Conservation (phyloP, 2,113 vertebrate genomes). For the Patagioenas fasciata region DNA sequence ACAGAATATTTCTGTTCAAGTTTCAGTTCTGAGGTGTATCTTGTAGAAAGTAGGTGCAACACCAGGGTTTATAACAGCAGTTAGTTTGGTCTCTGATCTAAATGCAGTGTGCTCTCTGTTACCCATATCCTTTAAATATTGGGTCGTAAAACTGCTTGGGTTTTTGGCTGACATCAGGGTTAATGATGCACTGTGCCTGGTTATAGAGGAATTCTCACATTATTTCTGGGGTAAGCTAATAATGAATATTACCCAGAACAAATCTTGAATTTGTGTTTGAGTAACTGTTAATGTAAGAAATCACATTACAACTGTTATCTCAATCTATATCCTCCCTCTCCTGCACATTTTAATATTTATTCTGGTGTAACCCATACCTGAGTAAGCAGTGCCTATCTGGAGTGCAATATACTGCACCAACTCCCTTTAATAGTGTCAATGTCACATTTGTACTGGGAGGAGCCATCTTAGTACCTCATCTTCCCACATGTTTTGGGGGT, state of each 20-base stretch:
- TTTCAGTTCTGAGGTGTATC: background rate
- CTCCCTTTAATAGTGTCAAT: background rate
- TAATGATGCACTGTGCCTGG: slow-evolving; percentile 27
- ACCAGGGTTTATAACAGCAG: background rate
- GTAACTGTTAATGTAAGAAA: slow-evolving; percentile 32
- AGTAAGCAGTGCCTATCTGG: background rate
- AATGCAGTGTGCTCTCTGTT: background rate
- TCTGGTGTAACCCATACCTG: background rate
- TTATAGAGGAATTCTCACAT: slow-evolving; percentile 48
- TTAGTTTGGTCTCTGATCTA: background rate
- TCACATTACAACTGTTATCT: background rate
- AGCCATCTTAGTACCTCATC: background rate
- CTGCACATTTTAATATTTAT: background rate
- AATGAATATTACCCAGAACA: slow-evolving; percentile 1
- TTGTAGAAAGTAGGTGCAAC: background rate
- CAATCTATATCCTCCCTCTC: background rate
- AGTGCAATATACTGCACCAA: background rate
- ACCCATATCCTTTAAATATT: slow-evolving; percentile 51
- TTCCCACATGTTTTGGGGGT: background rate
- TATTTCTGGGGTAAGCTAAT: slow-evolving; percentile 50
- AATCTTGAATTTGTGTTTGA: slow-evolving; percentile 12
- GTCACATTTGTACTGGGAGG: background rate
- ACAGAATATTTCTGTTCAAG: background rate
- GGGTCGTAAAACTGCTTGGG: background rate
- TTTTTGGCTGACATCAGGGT: slow-evolving; percentile 27